Conservation (phyloP, 1,140 invertebrate genomes). For the Drosophila bocki region DNA sequence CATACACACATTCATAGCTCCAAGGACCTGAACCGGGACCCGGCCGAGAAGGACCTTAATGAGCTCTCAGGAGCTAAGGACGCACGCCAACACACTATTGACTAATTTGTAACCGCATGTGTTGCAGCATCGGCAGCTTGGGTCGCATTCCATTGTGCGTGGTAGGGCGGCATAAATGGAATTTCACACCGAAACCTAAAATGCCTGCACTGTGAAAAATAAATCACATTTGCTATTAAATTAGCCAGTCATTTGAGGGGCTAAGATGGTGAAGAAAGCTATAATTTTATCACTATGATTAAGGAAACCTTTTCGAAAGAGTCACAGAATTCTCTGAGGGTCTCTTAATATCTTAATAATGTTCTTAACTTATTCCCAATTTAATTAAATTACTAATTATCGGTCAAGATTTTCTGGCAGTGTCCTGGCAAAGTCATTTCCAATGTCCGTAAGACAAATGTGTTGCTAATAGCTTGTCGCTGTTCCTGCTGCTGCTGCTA, state of each 20-base stretch:
- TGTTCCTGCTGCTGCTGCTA: conserved; percentile 56
- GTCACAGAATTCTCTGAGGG: too few relatives aligned
- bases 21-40: neutral
- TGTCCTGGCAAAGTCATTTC: conserved; percentile 46
- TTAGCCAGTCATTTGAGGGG: too few relatives aligned
- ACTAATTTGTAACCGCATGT: conserved; percentile 79
- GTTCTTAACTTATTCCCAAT: too few relatives aligned
- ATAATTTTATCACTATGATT: too few relatives aligned
- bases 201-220: conserved; percentile 6
- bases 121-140: conserved; percentile 60
- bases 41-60: conserved; percentile 48
- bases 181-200: conserved; percentile 57
- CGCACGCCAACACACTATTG: conserved; percentile 58
- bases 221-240: neutral
- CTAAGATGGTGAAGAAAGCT: too few relatives aligned
- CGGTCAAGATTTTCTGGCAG: neutral
- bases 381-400: neutral
- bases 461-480: conserved; percentile 82
- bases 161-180: conserved; percentile 60
- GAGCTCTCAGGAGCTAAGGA: conserved; percentile 57
- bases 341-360: neutral
- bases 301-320: too few relatives aligned
- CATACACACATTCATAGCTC: conserved; percentile 4
- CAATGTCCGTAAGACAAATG: conserved; percentile 72
- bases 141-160: conserved; percentile 62